A percentile compares a stretch with the other conserved stretches of the same genome.
phyloP scores from a whole-genome alignment of 1,140 invertebrate genomes.

The Aphis gossypii region DNA sequence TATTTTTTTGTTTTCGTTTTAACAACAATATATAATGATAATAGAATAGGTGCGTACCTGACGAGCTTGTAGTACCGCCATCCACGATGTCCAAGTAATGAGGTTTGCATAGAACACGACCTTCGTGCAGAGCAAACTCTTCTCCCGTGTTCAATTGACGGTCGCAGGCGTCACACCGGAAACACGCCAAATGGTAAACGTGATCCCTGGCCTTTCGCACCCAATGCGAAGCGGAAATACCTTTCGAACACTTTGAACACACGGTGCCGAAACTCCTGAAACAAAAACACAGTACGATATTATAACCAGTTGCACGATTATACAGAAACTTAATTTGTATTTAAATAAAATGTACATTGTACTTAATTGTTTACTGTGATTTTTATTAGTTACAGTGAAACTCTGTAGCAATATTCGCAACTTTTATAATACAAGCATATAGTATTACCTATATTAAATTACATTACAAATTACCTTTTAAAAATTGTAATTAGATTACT shows the following conservation, averaged over 20 bases:
- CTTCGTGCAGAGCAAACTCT: slow-evolving; percentile 94
- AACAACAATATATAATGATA: neutral
- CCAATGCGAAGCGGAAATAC: slow-evolving; percentile 95
- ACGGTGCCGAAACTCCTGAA: slow-evolving; percentile 94
- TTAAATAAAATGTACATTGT: too few relatives aligned
- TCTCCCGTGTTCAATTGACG: slow-evolving; percentile 96
- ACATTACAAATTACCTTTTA: too few relatives aligned
- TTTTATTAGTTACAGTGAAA: too few relatives aligned
- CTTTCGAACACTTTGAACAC: slow-evolving; percentile 92
- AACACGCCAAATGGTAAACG: slow-evolving; percentile 98
- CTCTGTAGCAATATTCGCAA: too few relatives aligned
- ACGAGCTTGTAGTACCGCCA: slow-evolving; percentile 85
- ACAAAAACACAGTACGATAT: slow-evolving; percentile 55
- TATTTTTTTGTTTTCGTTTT: neutral
- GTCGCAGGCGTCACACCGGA: slow-evolving; percentile 97
- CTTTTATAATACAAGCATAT: too few relatives aligned
- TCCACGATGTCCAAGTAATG: slow-evolving; percentile 95
- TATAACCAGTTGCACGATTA: neutral
- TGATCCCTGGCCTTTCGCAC: slow-evolving; percentile 91
- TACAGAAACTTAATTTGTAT: neutral
- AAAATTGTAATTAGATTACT: too few relatives aligned
- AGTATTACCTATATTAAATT: too few relatives aligned
- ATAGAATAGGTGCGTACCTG: slow-evolving; percentile 69
- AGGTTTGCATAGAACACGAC: slow-evolving; percentile 91
- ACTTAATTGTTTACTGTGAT: too few relatives aligned